Conservation (phyloP, 2,113 vertebrate species). For the Corapipo altera region DNA sequence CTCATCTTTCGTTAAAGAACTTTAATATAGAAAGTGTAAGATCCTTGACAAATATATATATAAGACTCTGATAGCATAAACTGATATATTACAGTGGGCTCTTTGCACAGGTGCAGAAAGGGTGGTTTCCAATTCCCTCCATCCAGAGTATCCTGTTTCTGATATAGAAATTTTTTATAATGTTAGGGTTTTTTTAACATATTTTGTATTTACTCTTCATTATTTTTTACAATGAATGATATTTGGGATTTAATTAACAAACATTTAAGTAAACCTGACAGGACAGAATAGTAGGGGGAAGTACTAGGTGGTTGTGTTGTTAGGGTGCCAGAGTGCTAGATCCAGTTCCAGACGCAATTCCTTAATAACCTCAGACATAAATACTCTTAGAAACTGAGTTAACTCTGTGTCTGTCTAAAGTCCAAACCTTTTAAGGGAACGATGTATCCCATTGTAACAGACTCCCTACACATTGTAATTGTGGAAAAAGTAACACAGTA, state of each 20-base stretch:
- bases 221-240: background rate
- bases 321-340: background rate
- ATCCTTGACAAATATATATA: background rate
- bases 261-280: background rate
- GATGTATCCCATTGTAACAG: background rate
- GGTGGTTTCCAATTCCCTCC: background rate
- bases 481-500: background rate
- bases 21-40: background rate
- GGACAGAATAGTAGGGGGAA: fast-evolving
- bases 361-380: background rate
- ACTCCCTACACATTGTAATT: background rate
- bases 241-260: background rate
- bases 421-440: background rate
- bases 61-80: background rate
- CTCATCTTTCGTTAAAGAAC: background rate
- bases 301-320: background rate
- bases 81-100: fast-evolving
- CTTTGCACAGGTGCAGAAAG: background rate
- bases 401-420: background rate
- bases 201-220: background rate
- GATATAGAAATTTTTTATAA: background rate
- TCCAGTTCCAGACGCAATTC: background rate
- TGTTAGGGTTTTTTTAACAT: background rate
- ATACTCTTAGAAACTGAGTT: background rate
- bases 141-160: background rate